These are phyloP conservation scores for Archegozetes longisetosus DNA, from an alignment of 1,140 invertebrate species.

Conservation along the genomic window DNA sequence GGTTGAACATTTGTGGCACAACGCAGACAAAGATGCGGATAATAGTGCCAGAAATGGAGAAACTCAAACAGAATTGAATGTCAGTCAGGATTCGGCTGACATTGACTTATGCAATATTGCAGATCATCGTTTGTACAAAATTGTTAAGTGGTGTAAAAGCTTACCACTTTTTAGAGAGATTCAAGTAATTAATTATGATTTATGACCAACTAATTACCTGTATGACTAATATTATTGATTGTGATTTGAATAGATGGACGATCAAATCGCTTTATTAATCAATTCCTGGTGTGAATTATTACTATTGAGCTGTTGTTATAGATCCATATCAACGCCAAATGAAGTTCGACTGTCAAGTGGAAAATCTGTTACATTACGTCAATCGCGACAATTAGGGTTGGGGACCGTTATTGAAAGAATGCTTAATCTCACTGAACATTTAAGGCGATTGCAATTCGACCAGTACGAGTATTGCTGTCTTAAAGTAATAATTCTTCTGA, in stretches of 20 bases:
- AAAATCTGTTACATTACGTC: constrained; percentile 54
- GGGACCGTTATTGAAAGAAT: constrained; percentile 77
- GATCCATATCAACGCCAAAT: constrained; percentile 65
- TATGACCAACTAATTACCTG: constrained; percentile 30
- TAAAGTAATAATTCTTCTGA: constrained; percentile 78
- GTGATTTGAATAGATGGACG: constrained; percentile 60
- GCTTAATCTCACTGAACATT: constrained; percentile 82
- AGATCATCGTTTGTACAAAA: constrained; percentile 87
- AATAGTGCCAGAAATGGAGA: constrained; percentile 21
- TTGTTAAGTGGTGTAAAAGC: constrained; percentile 96
- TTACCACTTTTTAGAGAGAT: constrained; percentile 91
- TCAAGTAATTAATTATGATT: too few relatives aligned
- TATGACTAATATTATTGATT: constrained; percentile 21
- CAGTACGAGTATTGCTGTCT: constrained; percentile 91
- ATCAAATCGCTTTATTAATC: constrained; percentile 87
- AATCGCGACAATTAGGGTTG: constrained; percentile 48
- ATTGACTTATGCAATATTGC: constrained; percentile 75
- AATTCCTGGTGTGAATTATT: constrained; percentile 95
- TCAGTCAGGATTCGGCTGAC: neutral
- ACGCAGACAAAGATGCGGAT: constrained; percentile 41
- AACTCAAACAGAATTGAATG: constrained; percentile 32
- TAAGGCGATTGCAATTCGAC: constrained; percentile 74
- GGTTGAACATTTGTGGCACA: constrained; percentile 82
- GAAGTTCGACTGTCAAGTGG: constrained; percentile 37
- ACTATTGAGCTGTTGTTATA: constrained; percentile 69